These are phyloP conservation scores for Phrynocephalus versicolor DNA, from an alignment of 2,113 vertebrate species.

Conservation along the genomic window DNA sequence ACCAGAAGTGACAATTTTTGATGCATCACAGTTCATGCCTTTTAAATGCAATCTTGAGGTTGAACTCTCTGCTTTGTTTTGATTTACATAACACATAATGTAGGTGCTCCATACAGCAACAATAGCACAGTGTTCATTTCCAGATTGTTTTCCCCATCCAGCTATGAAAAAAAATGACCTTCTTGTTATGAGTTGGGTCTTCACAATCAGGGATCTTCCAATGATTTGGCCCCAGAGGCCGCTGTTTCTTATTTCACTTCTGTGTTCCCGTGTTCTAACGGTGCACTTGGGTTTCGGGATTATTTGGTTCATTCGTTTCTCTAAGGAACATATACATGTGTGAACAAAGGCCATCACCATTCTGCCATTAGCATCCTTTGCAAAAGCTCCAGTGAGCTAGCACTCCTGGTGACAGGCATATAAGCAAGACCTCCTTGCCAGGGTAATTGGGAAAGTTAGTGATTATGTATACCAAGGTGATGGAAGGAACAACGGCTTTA, in stretches of 20 bases:
- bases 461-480: slow-evolving; percentile 63
- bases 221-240: background rate
- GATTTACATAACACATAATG: background rate
- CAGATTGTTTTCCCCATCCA: no score
- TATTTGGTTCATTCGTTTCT: slow-evolving; percentile 30
- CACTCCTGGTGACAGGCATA: slow-evolving; percentile 52
- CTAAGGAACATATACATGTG: background rate
- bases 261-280: slow-evolving; percentile 42
- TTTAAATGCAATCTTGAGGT: no score
- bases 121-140: background rate
- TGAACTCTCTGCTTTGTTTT: background rate
- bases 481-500: slow-evolving; percentile 52
- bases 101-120: background rate
- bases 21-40: no score
- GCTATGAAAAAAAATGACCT: background rate
- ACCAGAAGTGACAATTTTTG: no score
- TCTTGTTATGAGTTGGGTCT: background rate
- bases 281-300: slow-evolving; percentile 52
- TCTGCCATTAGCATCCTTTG: slow-evolving; percentile 54
- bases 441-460: slow-evolving; percentile 57
- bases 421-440: slow-evolving; percentile 53
- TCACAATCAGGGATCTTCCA: background rate
- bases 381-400: slow-evolving; percentile 48
- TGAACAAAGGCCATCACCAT: slow-evolving; percentile 48
- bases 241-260: background rate